Evolutionary conservation across 2,888 invertebrate genomes (phyloP).

Genomic region (Ectropis crepuscularia): DNA sequence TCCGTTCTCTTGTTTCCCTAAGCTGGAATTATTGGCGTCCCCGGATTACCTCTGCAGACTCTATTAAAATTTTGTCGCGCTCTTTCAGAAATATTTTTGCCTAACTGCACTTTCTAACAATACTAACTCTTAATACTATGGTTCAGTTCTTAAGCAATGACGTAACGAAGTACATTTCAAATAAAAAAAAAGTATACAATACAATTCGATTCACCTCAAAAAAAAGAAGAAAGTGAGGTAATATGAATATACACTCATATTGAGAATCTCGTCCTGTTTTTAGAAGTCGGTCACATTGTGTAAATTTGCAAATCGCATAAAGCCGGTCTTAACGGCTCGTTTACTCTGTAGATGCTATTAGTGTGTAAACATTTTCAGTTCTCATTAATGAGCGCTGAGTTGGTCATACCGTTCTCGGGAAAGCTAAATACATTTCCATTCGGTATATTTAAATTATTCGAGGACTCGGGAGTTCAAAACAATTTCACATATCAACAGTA

Average conservation of each 20-base stretch:
- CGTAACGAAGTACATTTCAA: no score
- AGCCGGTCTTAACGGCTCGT: constrained; percentile 28
- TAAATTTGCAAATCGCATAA: constrained; percentile 30
- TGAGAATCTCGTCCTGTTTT: not conserved
- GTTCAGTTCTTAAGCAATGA: no score
- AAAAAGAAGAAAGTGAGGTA: no score
- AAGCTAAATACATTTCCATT: constrained; percentile 23
- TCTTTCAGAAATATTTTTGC: constrained; percentile 30
- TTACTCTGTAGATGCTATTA: constrained; percentile 26
- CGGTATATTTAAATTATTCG: constrained; percentile 22
- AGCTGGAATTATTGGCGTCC: constrained; percentile 40
- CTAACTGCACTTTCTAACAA: not conserved
- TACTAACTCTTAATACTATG: no score
- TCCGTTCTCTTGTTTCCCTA: constrained; percentile 42
- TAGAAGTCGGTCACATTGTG: constrained; percentile 11
- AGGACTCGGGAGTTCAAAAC: constrained; percentile 1
- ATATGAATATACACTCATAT: no score
- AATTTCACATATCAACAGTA: constrained; percentile 1
- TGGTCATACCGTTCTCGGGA: constrained; percentile 16
- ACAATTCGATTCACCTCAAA: no score
- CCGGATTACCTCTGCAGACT: constrained; percentile 34
- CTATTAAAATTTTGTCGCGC: constrained; percentile 26
- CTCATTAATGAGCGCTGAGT: constrained; percentile 25
- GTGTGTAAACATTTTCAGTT: constrained; percentile 28
- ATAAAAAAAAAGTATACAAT: no score